These are phyloP conservation scores for Mimumesa dahlbomi DNA, from an alignment of 2,888 invertebrate species.

Conservation along the genomic window DNA sequence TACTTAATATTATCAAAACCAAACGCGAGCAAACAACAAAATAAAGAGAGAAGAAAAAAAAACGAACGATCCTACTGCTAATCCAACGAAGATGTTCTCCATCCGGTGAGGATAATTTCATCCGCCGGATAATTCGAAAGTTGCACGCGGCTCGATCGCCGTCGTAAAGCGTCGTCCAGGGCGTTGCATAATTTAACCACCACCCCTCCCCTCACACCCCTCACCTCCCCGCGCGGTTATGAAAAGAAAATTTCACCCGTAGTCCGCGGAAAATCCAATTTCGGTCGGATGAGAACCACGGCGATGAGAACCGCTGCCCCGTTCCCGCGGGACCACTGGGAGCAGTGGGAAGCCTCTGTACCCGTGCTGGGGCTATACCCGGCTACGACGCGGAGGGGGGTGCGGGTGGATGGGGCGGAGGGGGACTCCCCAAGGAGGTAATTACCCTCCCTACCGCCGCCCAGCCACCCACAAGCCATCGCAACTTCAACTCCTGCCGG, in stretches of 20 bases:
- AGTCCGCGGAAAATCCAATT: constrained; percentile 63
- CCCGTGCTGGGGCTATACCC: constrained; percentile 73
- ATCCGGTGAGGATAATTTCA: neutral
- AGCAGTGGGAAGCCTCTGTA: constrained; percentile 77
- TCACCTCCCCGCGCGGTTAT: neutral
- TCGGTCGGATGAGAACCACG: constrained; percentile 73
- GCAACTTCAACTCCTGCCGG: constrained; percentile 78
- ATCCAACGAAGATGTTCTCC: neutral
- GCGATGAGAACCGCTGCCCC: constrained; percentile 71
- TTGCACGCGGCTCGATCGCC: neutral
- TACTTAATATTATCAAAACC: too few species aligned
- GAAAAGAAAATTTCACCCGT: constrained; percentile 21
- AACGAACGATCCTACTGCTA: too few species aligned
- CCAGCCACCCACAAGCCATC: constrained; percentile 72
- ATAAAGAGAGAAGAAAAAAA: too few species aligned
- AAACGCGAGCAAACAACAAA: too few species aligned
- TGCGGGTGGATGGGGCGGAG: constrained; percentile 13
- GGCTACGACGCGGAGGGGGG: constrained; percentile 60
- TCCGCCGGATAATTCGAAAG: neutral
- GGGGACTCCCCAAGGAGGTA: constrained; percentile 77
- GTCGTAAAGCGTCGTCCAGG: neutral
- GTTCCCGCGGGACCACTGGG: constrained; percentile 75
- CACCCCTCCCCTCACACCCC: too few species aligned
- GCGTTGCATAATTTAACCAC: constrained; percentile 21
- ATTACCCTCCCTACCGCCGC: constrained; percentile 74